Evolutionary conservation across 2,888 invertebrate genomes (phyloP).

Genomic region (Laothoe populi): DNA sequence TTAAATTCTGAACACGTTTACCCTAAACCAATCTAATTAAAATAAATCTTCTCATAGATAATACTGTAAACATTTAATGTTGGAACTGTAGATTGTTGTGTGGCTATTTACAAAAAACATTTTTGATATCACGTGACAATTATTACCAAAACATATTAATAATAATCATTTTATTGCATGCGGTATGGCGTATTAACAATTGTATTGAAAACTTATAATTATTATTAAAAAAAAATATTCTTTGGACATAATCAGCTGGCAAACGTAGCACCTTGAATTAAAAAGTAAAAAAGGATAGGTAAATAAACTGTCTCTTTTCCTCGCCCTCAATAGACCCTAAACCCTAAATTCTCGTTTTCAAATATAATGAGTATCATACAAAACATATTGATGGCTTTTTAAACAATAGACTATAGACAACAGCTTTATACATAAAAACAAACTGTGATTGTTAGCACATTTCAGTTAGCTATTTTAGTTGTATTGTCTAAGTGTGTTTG

Average conservation of each 20-base stretch:
- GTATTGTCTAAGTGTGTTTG: too few relatives aligned
- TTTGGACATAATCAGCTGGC: conserved; percentile 1
- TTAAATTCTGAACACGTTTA: conserved; percentile 15
- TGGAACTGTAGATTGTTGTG: too few relatives aligned
- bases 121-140: too few relatives aligned
- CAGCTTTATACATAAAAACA: too few relatives aligned
- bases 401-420: too few relatives aligned
- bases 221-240: background rate
- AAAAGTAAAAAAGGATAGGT: background rate
- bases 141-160: too few relatives aligned
- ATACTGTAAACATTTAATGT: background rate
- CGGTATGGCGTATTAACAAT: too few relatives aligned
- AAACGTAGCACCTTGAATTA: background rate
- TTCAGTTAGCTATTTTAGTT: background rate
- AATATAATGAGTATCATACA: too few relatives aligned
- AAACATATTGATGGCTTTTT: too few relatives aligned
- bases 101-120: too few relatives aligned
- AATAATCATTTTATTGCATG: too few relatives aligned
- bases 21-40: conserved; percentile 3
- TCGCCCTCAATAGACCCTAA: background rate
- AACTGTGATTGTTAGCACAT: background rate
- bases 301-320: background rate
- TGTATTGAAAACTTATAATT: background rate
- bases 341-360: too few relatives aligned
- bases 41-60: background rate